phyloP scores from a whole-genome alignment of 2,797 vertebrate species.

The Enteromius argenteus region DNA sequence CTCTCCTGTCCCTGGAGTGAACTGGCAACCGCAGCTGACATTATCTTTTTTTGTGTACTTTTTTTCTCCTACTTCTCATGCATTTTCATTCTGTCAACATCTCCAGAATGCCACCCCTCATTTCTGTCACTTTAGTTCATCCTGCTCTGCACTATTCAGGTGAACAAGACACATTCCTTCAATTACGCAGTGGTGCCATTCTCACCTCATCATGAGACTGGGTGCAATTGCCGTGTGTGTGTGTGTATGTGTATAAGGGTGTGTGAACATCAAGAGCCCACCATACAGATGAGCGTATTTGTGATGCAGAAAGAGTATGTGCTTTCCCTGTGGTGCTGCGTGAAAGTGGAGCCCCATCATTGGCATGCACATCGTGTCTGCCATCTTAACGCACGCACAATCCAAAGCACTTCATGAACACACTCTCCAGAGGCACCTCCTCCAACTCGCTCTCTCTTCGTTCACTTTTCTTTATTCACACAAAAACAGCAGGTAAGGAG shows the following conservation, averaged over 20 bases:
- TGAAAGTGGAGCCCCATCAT: constrained; percentile 15
- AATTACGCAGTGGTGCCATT: background rate
- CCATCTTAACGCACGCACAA: constrained; percentile 19
- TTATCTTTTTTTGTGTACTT: background rate
- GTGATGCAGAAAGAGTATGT: background rate
- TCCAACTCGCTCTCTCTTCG: background rate
- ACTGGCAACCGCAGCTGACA: constrained; percentile 13
- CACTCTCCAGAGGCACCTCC: constrained; percentile 10
- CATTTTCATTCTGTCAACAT: background rate
- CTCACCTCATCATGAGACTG: background rate
- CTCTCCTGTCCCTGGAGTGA: constrained; percentile 5
- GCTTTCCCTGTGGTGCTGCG: background rate
- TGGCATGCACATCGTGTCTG: constrained; percentile 46
- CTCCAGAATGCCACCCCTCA: constrained; percentile 10
- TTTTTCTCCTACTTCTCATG: background rate
- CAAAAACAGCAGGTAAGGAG: background rate
- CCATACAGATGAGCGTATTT: background rate
- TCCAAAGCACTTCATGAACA: constrained; percentile 38
- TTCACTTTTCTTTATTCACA: background rate
- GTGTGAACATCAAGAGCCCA: constrained; percentile 4
- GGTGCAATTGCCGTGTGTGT: background rate
- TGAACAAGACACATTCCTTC: constrained; percentile 3
- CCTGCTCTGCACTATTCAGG: background rate
- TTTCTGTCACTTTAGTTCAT: constrained; percentile 18
- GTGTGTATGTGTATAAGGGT: background rate